Evolutionary conservation across 1,140 invertebrate genomes (phyloP).

Genomic region (Pseudomyrmex cubaensis): DNA sequence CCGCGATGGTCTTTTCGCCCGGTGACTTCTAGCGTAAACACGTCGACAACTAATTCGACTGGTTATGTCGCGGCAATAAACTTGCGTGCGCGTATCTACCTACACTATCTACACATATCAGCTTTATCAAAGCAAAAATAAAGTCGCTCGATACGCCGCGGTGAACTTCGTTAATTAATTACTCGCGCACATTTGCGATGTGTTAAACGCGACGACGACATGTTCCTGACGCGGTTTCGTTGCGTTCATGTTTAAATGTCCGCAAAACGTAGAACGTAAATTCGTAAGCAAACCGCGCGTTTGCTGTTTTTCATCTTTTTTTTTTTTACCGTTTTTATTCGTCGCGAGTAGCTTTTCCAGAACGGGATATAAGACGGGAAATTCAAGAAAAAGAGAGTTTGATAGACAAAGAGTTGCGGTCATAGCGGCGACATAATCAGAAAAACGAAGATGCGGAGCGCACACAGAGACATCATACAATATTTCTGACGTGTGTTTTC

Average conservation of each 20-base stretch:
- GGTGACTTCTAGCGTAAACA: conserved; percentile 19
- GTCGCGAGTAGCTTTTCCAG: no score
- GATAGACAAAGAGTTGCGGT: no score
- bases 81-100: neutral
- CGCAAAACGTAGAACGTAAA: neutral
- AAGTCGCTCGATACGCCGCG: neutral
- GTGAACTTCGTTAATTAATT: neutral
- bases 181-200: neutral
- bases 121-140: neutral
- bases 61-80: conserved; percentile 5
- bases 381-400: no score
- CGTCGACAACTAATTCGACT: conserved; percentile 35
- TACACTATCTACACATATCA: no score
- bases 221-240: neutral
- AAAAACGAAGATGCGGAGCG: no score
- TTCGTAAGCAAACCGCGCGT: no score
- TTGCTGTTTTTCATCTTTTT: no score
- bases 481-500: conserved; percentile 4
- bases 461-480: neutral
- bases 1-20: conserved; percentile 20
- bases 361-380: no score
- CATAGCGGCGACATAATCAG: no score
- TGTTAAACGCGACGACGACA: neutral
- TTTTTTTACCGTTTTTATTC: no score
- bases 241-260: conserved; percentile 12